Percentiles rank a stretch among this genome's conserved stretches.
phyloP scores from a whole-genome alignment of 2,888 invertebrate species.

The Spilosoma lubricipeda region DNA sequence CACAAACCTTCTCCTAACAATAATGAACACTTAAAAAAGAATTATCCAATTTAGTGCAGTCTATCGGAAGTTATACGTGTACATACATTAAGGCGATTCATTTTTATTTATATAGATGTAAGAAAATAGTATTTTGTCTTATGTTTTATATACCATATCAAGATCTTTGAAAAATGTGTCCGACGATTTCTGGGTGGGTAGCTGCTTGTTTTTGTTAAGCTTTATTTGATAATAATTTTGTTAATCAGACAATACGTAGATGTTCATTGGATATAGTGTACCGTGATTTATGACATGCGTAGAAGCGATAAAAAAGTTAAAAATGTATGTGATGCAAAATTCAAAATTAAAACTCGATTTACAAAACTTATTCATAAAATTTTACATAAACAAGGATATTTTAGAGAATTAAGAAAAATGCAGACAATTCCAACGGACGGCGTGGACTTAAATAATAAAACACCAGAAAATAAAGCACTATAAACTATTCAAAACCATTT shows the following conservation, averaged over 20 bases:
- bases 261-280: background rate
- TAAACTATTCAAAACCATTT: constrained; percentile 71
- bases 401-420: constrained; percentile 53
- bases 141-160: too few relatives aligned
- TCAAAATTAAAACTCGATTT: constrained; percentile 18
- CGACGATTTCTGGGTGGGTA: too few relatives aligned
- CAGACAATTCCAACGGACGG: constrained; percentile 42
- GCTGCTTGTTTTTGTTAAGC: background rate
- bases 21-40: too few relatives aligned
- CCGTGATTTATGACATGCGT: background rate
- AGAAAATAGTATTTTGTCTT: too few relatives aligned
- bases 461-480: constrained; percentile 63
- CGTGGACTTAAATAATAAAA: constrained; percentile 62
- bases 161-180: too few relatives aligned
- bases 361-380: constrained; percentile 30
- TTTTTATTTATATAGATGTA: too few relatives aligned
- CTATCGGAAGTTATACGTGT: too few relatives aligned
- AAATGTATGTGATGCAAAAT: background rate
- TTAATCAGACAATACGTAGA: background rate
- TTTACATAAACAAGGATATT: constrained; percentile 35
- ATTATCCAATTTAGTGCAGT: too few relatives aligned
- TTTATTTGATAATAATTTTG: background rate
- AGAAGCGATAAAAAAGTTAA: background rate
- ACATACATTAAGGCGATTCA: too few relatives aligned
- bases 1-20: too few relatives aligned